Base-by-base conservation (phyloP, 2,797 vertebrate genomes). In the Ptychobarbus kaznakovi region DNA sequence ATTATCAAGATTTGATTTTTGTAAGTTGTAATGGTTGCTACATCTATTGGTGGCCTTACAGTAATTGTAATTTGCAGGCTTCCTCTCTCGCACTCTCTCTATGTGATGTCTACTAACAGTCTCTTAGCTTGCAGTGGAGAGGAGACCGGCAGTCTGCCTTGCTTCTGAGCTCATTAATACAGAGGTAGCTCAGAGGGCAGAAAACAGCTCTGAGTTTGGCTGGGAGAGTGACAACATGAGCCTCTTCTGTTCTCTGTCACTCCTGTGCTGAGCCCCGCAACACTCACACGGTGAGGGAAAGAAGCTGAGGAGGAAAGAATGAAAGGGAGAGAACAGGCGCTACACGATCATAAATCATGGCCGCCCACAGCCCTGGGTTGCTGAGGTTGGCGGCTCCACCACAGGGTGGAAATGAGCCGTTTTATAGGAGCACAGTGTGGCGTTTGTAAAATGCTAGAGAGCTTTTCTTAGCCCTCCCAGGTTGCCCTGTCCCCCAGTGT, bases 391-490 rank as follows among this genome's bases (percentile, higher is more conserved):
- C 91, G 49, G 88, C 92, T 92, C 92, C 93, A 91, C 92, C 88
- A 46, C 91, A 63, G 91, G 91, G 91, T 95, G 94, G 93, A 95
- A 95, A 95, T 93, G 92, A 95, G 90, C 90, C 94, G 20, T 95
- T 95, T 95, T 95, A 95, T 94, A 92, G 92, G 90, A 92, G 89
- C 90, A 77, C 88, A 28, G 91, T 88, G 90, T 92, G 91, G 91
- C 89, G 91, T 94, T 91, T 70, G 91, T 93, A 93, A 93, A 94
- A 93, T 13, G 81, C 87, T 86, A 92, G 90, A 91, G 92, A 87
- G 82, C 87, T 89, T 94, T 91, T 90, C 91, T 89, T 79, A 86
- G 87, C 68, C 87, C 88, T 90, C 88, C 78, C 87, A 87, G 83
- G 88, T 88, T 58, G 84, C 81, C 84, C 77, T 81, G 80, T 82